Base-by-base conservation (phyloP, 1,140 invertebrate species). In the Chymomyza costata region DNA sequence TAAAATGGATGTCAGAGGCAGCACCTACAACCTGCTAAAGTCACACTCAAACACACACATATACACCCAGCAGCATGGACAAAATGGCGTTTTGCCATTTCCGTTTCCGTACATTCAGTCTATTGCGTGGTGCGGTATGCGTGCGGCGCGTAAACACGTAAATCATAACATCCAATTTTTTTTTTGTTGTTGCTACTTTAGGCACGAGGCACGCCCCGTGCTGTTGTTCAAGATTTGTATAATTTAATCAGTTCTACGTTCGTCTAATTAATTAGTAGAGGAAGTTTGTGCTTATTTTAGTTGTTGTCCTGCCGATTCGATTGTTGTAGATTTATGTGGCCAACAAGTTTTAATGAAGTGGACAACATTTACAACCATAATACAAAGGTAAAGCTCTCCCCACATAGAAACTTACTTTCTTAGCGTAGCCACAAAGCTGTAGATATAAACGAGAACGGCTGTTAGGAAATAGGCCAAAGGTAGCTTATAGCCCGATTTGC, bases 391-490 rank as follows among this genome's bases (percentile, higher is more conserved):
- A n/a, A n/a, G n/a, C 13, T 16, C 15, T 0, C 8, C 1, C 6
- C 3, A n/a, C 31, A 6, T 11, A 3, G 15, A 48, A 66, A 87
- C 90, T 90, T 88, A 98, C 96, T 95, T 97, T 86, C 94, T 90
- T 15, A 99, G 87, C 65, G 96, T 97, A 17, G 94, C 94, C 44
- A 97, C 93, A 86, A 98, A 98, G 85, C 96, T 97, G 87, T 97
- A 97, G 46, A 93, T 92, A 78, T 98, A 98, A 15, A 97, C 93
- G 2, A 90, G 90, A 7, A 99, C 86, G 48, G 93, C 93, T 1
- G 94, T 94, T 8, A 97, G 87, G 83, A 99, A 97, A 85, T 99
- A 99, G 6, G 96, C 96, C 10, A 98, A 87, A 0, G 97, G 97
- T 61, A 98, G 87, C 62, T 92, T 89, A 84, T 98, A 99, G 21